phyloP scores from a whole-genome alignment of 1,140 invertebrate genomes.

The Lordiphosa collinella region DNA sequence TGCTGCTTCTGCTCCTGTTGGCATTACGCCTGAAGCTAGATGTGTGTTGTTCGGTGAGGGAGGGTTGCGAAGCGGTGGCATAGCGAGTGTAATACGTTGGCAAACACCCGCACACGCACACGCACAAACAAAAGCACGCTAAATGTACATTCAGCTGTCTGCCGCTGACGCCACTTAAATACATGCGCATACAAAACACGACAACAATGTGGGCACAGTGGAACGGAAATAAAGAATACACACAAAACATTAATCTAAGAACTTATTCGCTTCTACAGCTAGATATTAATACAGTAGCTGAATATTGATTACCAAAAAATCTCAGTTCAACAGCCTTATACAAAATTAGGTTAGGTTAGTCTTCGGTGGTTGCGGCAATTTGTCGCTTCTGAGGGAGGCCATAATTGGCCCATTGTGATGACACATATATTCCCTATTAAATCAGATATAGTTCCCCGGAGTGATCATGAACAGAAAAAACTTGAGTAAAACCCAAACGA shows the following conservation, averaged over 20 bases:
- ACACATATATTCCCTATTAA: no score
- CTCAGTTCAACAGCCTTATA: no score
- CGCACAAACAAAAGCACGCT: constrained; percentile 26
- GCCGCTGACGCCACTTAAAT: constrained; percentile 54
- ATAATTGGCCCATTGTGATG: no score
- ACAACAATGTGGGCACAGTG: constrained; percentile 30
- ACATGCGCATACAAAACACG: constrained; percentile 37
- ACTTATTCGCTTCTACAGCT: constrained; percentile 3
- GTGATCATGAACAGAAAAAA: no score
- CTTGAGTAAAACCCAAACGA: no score
- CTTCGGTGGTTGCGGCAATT: no score
- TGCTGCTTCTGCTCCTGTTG: constrained; percentile 25
- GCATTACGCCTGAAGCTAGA: constrained; percentile 46
- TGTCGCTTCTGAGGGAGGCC: no score
- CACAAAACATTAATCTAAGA: not conserved
- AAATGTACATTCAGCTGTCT: constrained; percentile 56
- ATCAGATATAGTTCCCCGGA: no score
- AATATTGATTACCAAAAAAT: not conserved
- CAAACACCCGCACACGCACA: constrained; percentile 26
- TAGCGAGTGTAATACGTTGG: constrained; percentile 46
- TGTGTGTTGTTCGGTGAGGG: constrained; percentile 14
- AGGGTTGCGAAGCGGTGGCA: constrained; percentile 36
- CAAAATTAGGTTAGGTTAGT: no score
- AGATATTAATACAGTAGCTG: not conserved
- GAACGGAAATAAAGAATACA: not conserved